Conservation (phyloP, 2,797 vertebrate species). For the Apodemus agrarius region DNA sequence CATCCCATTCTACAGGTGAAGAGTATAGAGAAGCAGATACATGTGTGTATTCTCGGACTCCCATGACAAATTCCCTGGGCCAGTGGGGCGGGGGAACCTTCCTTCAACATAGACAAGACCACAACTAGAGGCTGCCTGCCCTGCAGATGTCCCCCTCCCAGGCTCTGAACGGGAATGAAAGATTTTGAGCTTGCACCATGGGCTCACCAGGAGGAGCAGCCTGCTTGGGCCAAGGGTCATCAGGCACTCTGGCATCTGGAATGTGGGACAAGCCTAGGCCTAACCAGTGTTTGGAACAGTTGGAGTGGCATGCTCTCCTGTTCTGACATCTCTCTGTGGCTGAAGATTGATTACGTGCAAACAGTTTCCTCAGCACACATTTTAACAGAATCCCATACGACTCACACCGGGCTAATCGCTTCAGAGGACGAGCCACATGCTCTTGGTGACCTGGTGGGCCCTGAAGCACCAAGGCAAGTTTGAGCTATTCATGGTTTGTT, state of each 20-base stretch:
- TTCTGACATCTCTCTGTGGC: constrained; percentile 14
- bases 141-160: background rate
- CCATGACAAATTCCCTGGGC: background rate
- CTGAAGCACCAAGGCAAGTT: background rate
- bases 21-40: background rate
- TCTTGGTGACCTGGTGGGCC: constrained; percentile 58
- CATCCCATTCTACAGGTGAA: background rate
- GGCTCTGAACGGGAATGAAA: too few species aligned
- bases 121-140: background rate
- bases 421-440: constrained; percentile 56
- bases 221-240: background rate
- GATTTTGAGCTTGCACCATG: background rate
- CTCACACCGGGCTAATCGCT: constrained; percentile 73
- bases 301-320: background rate
- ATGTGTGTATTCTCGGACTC: background rate
- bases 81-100: background rate
- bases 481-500: background rate
- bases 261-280: background rate
- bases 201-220: background rate
- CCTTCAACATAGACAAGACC: rapidly evolving
- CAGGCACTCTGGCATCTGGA: background rate
- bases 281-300: background rate
- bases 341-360: constrained; percentile 81
- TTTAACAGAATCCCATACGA: constrained; percentile 75
- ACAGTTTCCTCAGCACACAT: constrained; percentile 64